Conservation (phyloP, 2,888 invertebrate genomes). For the Sarcophaga caerulescens region DNA sequence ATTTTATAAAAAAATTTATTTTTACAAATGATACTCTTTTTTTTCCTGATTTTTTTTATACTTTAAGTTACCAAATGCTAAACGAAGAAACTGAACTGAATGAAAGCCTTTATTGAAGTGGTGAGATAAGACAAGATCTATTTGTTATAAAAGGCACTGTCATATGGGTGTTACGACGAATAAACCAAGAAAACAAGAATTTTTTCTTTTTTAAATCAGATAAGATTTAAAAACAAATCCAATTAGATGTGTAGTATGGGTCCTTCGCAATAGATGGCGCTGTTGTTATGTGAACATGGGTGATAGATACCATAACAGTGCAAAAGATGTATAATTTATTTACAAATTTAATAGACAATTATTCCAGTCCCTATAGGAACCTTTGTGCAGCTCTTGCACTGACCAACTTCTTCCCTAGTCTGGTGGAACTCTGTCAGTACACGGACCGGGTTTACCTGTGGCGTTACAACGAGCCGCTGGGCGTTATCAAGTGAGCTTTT, state of each 20-base stretch:
- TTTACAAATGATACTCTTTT: slow-evolving; percentile 14
- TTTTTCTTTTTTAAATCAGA: neutral
- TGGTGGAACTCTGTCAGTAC: no score
- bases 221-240: neutral
- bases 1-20: slow-evolving; percentile 31
- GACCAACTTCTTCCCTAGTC: no score
- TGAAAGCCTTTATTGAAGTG: slow-evolving; percentile 17
- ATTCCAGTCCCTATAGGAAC: no score
- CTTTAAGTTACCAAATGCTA: neutral
- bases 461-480: no score
- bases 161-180: slow-evolving; percentile 5
- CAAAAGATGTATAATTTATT: no score
- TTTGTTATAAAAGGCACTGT: neutral
- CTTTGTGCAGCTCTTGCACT: no score
- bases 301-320: no score
- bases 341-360: no score
- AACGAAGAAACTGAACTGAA: slow-evolving; percentile 6
- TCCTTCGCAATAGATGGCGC: neutral
- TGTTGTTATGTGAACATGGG: neutral
- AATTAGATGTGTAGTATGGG: neutral
- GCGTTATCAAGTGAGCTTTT: no score
- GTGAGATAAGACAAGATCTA: neutral
- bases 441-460: no score
- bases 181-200: neutral
- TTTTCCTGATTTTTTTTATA: neutral